Percentiles rank a stretch among this genome's conserved stretches.
Conservation (phyloP, 2,797 vertebrate species). For the Dallia pectoralis region DNA sequence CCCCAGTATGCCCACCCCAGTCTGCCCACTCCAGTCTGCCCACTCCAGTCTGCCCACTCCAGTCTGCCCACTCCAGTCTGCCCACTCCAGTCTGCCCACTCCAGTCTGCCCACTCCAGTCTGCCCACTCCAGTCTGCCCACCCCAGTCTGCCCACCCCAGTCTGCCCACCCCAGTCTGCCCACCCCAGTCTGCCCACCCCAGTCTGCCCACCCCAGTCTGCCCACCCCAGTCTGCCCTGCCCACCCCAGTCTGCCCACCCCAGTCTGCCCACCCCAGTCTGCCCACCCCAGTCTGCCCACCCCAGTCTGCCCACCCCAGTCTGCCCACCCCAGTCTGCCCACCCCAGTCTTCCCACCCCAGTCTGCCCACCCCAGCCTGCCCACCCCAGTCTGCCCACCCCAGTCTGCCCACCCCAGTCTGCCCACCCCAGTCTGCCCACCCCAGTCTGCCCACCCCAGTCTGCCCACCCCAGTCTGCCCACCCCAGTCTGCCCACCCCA, state of each 20-base stretch:
- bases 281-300: not conserved
- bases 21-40: not conserved
- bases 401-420: not conserved
- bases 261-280: not conserved
- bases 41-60: not conserved
- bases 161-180: conserved; percentile 10
- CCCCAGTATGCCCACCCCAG: too few relatives aligned
- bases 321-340: not conserved
- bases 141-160: not conserved
- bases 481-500: not conserved
- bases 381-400: conserved; percentile 6
- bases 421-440: not conserved
- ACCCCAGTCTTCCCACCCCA: too few relatives aligned
- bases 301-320: conserved; percentile 11
- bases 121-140: not conserved
- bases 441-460: not conserved
- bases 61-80: not conserved
- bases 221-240: too few relatives aligned
- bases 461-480: not conserved
- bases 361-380: too few relatives aligned
- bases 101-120: not conserved
- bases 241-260: not conserved
- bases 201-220: not conserved
- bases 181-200: not conserved
- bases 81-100: not conserved